A percentile compares a stretch with the other conserved stretches of the same genome.
Conservation (phyloP, 1,140 invertebrate genomes). For the Matsumurasca onukii region DNA sequence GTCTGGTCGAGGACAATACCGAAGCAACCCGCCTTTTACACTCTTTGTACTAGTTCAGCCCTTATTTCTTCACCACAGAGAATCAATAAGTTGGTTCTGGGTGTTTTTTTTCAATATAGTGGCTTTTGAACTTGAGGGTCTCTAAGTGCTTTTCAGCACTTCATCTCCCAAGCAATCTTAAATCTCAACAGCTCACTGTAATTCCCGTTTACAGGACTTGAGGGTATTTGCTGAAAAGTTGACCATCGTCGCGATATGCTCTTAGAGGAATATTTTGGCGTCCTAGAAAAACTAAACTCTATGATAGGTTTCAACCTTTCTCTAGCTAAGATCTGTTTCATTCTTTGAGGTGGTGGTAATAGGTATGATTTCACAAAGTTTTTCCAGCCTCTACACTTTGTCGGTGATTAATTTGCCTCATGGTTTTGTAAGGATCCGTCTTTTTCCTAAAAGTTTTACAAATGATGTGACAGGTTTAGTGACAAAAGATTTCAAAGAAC, state of each 20-base stretch:
- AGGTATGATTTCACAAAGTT: conserved; percentile 37
- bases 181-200: conserved; percentile 42
- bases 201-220: conserved; percentile 40
- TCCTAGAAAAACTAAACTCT: conserved; percentile 39
- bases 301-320: conserved; percentile 38
- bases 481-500: conserved; percentile 31
- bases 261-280: conserved; percentile 42
- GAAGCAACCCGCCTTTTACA: conserved; percentile 38
- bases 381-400: conserved; percentile 35
- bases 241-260: conserved; percentile 41
- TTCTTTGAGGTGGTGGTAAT: conserved; percentile 16
- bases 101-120: conserved; percentile 43
- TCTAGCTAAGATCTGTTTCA: conserved; percentile 37
- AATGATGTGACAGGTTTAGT: too few relatives aligned
- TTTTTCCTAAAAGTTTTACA: conserved; percentile 39
- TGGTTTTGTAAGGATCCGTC: conserved; percentile 35
- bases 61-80: conserved; percentile 40
- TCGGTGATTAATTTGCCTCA: conserved; percentile 38
- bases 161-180: conserved; percentile 39
- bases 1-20: conserved; percentile 44
- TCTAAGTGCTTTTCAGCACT: conserved; percentile 39
- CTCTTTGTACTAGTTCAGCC: conserved; percentile 36
- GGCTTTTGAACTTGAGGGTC: conserved; percentile 36
- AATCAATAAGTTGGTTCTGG: conserved; percentile 44
- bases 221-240: conserved; percentile 27